Base-by-base conservation (phyloP, 2,888 invertebrate genomes). In the Portevinia maculata region DNA sequence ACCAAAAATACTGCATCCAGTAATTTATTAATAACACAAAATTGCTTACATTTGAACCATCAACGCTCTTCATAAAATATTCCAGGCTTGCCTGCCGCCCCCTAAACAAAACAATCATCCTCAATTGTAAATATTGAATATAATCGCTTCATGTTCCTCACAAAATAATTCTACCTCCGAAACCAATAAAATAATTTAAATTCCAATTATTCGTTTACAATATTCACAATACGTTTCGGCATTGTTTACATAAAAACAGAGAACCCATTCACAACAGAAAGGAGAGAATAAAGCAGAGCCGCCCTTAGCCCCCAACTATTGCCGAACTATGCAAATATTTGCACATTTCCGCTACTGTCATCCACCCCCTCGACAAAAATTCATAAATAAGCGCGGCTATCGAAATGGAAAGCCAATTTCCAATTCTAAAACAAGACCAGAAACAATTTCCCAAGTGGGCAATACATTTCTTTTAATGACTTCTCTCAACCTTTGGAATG, bases 361-460 rank as follows among this genome's bases (percentile, higher is more conserved):
- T 13, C 60, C 37, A 32, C 1, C 2, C 5, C 28, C 34, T 34
- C 7, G 21, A n/a, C 30, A 70, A 81, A 73, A 67, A 53, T 73
- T 44, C 62, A 78, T 73, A 78, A 83, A 73, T 62, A 83, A 83
- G 24, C 78, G 65, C 50, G 53, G 17, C 60, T 67, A 65, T 83
- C 76, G 71, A 19, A 76, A 76, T 76, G 60, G 65, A 67, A 76
- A 60, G 59, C 60, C 83, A 76, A 83, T 71, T 78, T 32, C 71
- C 70, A 81, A 81, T 76, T 81, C 62, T 60, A 67, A 60, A 62
- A 67, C 78, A 67, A 78, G 60, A 71, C 83, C 71, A 71, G 69
- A 76, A 83, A 78, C 83, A 83, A 83, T 83, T 83, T 83, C 78
- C 78, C 78, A 78, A 78, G 78, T 73, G 78, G 65, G 71, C 67